These are phyloP conservation scores for Chaetogeoica ovagalla DNA, from an alignment of 2,888 invertebrate species.

Conservation along the genomic window DNA sequence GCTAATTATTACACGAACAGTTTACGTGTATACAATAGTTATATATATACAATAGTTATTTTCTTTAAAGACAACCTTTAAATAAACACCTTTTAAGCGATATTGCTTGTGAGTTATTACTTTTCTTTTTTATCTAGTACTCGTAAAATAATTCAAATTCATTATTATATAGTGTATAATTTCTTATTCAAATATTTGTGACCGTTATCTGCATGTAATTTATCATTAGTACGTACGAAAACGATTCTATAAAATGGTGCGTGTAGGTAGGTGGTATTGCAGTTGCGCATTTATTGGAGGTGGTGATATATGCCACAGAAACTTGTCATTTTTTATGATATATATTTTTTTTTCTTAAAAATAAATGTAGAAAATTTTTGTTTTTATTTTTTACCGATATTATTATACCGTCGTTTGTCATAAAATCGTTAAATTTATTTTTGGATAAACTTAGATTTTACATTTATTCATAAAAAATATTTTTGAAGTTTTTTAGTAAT, in stretches of 20 bases:
- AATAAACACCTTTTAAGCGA: conserved; percentile 1
- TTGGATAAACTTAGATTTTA: no score
- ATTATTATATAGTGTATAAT: neutral
- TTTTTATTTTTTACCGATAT: no score
- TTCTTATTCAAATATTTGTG: neutral
- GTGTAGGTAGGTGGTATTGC: no score
- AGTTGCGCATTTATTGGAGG: no score
- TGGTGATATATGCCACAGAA: no score
- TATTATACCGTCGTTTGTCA: no score
- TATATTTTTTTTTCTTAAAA: no score
- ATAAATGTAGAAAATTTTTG: no score
- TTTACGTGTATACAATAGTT: neutral
- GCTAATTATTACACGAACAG: conserved; percentile 2
- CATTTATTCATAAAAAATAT: no score
- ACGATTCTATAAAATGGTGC: neutral
- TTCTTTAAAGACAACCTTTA: conserved; percentile 21
- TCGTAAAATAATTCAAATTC: neutral
- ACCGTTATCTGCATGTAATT: neutral
- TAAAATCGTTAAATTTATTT: no score
- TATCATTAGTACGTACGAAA: neutral
- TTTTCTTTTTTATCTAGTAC: neutral
- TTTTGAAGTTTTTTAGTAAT: no score
- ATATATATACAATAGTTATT: neutral
- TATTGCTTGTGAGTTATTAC: neutral
- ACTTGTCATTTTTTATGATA: no score